Evolutionary conservation across 1,140 invertebrate species (phyloP).

Genomic region (Campoletis sonorensis): DNA sequence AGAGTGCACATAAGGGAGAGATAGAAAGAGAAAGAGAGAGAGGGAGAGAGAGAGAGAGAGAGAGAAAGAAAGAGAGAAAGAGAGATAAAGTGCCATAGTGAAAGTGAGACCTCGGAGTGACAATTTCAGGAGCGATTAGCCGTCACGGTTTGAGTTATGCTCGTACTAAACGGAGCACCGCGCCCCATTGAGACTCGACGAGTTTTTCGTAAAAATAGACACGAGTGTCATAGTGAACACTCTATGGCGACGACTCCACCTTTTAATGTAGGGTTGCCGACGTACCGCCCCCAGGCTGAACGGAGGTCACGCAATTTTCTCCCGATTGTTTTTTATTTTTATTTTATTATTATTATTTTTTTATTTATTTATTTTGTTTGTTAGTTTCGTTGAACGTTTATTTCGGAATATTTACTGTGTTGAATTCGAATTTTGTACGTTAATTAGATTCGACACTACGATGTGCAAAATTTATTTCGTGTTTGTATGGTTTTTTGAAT

Average conservation of each 20-base stretch:
- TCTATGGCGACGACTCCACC: conserved; percentile 48
- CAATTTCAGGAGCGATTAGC: conserved; percentile 76
- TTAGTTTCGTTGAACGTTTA: too few species aligned
- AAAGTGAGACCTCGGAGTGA: conserved; percentile 71
- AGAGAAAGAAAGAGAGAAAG: neutral
- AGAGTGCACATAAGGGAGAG: too few species aligned
- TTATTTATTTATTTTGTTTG: too few species aligned
- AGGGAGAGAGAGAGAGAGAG: neutral
- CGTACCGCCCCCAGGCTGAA: neutral
- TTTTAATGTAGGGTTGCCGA: neutral
- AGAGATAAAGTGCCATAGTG: conserved; percentile 34
- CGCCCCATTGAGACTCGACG: conserved; percentile 61
- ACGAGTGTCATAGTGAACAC: conserved; percentile 40
- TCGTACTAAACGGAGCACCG: conserved; percentile 67
- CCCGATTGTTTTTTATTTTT: neutral
- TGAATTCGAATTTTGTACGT: too few species aligned
- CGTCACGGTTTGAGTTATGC: conserved; percentile 74
- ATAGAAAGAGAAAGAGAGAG: too few species aligned
- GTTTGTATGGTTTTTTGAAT: too few species aligned
- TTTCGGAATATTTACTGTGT: too few species aligned
- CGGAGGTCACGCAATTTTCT: neutral
- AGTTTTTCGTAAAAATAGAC: conserved; percentile 69
- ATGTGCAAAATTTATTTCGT: too few species aligned
- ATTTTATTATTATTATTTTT: too few species aligned
- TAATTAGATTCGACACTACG: too few species aligned